Percentiles rank a stretch among this genome's conserved stretches.
These are phyloP conservation scores for Lamellibrachia satsuma DNA, from an alignment of 2,888 invertebrate species.

Conservation along the genomic window DNA sequence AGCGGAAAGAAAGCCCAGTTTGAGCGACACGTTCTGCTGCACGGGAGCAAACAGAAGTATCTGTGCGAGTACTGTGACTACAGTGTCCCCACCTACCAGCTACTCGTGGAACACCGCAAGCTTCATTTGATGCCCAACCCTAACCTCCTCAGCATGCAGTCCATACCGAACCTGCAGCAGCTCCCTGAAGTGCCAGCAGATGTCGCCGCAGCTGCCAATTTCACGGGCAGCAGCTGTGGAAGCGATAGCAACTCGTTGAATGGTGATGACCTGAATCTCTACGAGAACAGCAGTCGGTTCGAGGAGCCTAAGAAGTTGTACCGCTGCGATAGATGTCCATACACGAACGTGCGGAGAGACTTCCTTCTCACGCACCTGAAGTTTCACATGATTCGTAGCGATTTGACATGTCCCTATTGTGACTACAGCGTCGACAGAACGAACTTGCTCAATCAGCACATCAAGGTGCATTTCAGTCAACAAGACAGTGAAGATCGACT, in stretches of 20 bases:
- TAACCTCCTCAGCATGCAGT: constrained; percentile 59
- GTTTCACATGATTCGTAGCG: constrained; percentile 76
- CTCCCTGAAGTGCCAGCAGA: constrained; percentile 68
- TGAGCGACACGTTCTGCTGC: constrained; percentile 82
- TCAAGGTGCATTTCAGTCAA: constrained; percentile 73
- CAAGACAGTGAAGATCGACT: background rate
- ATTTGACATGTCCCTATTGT: constrained; percentile 81
- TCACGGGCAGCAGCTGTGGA: constrained; percentile 50
- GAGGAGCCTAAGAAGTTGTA: constrained; percentile 74
- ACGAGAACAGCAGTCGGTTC: constrained; percentile 53
- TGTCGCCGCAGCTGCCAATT: constrained; percentile 66
- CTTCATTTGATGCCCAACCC: constrained; percentile 72
- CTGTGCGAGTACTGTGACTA: constrained; percentile 82
- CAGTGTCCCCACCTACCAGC: constrained; percentile 84
- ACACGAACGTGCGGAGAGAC: constrained; percentile 78
- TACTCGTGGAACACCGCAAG: constrained; percentile 82
- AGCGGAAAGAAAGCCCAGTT: constrained; percentile 86
- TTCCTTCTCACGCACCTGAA: constrained; percentile 80
- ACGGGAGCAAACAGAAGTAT: constrained; percentile 84
- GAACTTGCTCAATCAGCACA: constrained; percentile 80
- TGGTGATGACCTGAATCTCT: constrained; percentile 47
- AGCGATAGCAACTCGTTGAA: constrained; percentile 50
- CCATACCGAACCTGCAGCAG: constrained; percentile 55
- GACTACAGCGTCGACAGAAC: constrained; percentile 82
- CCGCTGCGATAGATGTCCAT: constrained; percentile 83